Evolutionary conservation across 2,797 vertebrate species (phyloP), one percentile per base, ranked within the genome.

Genomic region (Hirundo rustica): DNA sequence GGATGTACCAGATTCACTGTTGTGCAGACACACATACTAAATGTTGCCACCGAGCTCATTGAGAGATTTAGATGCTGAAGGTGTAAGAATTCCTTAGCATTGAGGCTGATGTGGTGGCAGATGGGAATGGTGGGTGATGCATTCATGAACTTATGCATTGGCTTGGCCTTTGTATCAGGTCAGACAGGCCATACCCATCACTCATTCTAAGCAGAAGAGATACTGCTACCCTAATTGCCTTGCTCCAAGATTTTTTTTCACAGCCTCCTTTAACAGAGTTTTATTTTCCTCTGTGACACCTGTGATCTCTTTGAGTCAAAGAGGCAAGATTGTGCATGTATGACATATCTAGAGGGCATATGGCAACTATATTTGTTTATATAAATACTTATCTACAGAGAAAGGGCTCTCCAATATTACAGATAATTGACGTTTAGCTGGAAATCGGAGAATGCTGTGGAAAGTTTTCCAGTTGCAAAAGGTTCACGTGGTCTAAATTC

Each of bases 51-150:
- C 45, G 34, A 68, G 34, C 34, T 68, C 22, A 48, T 10, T 45
- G 20, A 54, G 16, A 58, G 12, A 11, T 78, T 45, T 25, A 19
- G 20, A 32, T 38, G 30, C 25, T 73, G 62, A 71, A 26, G 55
- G 15, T 17, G 22, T 23, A 82, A 64, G 64, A 78, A 36, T 42
- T 79, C 29, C 30, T 61, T 13, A 54, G 9, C 1, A 0, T 14
- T 27, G 53, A 82, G 42, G 32, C 21, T 76, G 78, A 53, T 30
- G 38, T 53, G 26, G 15, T 4, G 42, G 67, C 29, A 82, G 29
- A 29, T 57, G 9, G 22, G 13, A 85, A 54, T 1, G 13, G 12
- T 27, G 60, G n/a, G 8, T 22, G n/a, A 14, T 1, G 0, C 11
- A 10, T 73, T 54, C 23, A 22, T 6, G 16, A 54, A 19, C 3